Conservation (phyloP, 2,797 vertebrate species). For the Acropternis orthonyx region DNA sequence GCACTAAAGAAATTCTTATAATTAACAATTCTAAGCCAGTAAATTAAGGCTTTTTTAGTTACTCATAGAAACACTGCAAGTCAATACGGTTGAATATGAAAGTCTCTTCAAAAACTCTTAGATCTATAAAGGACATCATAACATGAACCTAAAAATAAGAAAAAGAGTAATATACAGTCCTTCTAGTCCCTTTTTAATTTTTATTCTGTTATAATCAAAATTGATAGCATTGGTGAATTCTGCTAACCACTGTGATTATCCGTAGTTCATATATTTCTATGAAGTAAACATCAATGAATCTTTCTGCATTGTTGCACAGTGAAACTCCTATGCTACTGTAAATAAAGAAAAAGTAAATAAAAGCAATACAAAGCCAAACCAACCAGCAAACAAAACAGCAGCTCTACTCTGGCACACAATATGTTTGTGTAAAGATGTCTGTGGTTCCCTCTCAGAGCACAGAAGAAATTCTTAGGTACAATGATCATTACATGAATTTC, state of each 20-base stretch:
- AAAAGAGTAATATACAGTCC: not conserved
- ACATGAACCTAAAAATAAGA: not conserved
- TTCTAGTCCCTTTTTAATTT: not conserved
- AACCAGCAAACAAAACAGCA: not conserved
- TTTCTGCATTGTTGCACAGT: not conserved
- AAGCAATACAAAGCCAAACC: not conserved
- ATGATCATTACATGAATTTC: not conserved
- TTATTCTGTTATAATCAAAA: not conserved
- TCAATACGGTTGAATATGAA: not conserved
- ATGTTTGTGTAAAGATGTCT: not conserved
- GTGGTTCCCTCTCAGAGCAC: not conserved
- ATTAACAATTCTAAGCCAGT: not conserved
- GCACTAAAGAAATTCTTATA: not conserved
- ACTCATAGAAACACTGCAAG: not conserved
- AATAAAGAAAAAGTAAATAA: not conserved
- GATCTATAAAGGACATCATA: not conserved
- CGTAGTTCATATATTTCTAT: not conserved
- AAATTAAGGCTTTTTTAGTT: fast-evolving
- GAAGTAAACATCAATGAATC: not conserved
- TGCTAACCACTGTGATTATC: not conserved
- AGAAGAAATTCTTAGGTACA: not conserved
- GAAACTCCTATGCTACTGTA: not conserved
- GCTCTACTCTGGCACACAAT: not conserved
- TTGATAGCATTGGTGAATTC: not conserved
- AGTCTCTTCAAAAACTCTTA: not conserved